Evolutionary conservation across 2,888 invertebrate species (phyloP), one percentile per base, ranked within the genome.

Genomic region (Trachelus troglodyta): DNA sequence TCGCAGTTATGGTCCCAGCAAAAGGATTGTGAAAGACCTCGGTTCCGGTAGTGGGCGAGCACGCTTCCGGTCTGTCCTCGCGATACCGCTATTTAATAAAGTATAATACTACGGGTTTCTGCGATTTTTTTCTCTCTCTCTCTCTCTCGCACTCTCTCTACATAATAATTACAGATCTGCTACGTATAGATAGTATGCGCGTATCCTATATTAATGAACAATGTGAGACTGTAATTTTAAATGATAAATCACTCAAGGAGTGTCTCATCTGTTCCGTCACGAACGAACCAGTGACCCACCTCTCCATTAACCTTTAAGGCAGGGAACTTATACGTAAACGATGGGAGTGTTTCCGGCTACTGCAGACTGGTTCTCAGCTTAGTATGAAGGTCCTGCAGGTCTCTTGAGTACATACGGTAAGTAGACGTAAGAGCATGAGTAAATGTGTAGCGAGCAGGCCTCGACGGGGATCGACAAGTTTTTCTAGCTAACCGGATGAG

Each of bases 21-120:
- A 77, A 68, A 74, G 82, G 75, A 77, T 84, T 83, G 85, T 81
- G 86, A 86, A 84, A 85, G 86, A 86, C 80, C 77, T 78, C 82
- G 82, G 87, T 88, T 87, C 88, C 87, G 87, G 87, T 80, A 76
- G 79, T 85, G 79, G 86, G 81, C 83, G 84, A 81, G 79, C 78
- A 23, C 81, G 84, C 81, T 88, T 88, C 87, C 87, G 85, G 85
- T 84, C 81, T 78, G 81, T 75, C 76, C 78, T 83, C 75, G 82
- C 81, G 80, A 68, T 80, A 56, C 56, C 56, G 78, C 77, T 80
- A 79, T 79, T 80, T 77, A 78, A 81, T 81, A 80, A 80, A 77
- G n/a, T 77, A 74, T 23, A 9, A 23, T 76, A 74, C 23, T 56
- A 23, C 23, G 56, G 56, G 56, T 9, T 56, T 56, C 23, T 23